phyloP scores from a whole-genome alignment of 2,797 vertebrate genomes.

The Bryconaethiops microstoma region DNA sequence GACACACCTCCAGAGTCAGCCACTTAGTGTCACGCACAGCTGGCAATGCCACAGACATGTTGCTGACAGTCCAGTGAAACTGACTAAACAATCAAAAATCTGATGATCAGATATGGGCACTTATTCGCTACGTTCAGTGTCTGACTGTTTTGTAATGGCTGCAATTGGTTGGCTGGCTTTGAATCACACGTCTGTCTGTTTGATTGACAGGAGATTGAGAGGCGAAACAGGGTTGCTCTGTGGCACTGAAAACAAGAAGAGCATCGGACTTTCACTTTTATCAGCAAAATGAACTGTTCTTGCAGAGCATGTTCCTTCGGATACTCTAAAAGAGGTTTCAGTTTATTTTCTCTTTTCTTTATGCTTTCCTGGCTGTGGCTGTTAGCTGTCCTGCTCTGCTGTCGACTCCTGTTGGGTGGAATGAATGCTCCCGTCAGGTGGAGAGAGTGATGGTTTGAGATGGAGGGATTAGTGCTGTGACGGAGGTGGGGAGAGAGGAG shows the following conservation, averaged over 20 bases:
- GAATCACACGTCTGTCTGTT: constrained; percentile 25
- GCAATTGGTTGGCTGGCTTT: constrained; percentile 7
- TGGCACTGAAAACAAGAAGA: constrained; percentile 11
- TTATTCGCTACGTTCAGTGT: constrained; percentile 32
- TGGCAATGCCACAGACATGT: constrained; percentile 71
- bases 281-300: constrained; percentile 28
- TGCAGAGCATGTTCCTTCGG: constrained; percentile 25
- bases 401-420: constrained; percentile 26
- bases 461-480: constrained; percentile 50
- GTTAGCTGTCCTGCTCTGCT: constrained; percentile 45
- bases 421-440: constrained; percentile 44
- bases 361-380: constrained; percentile 63
- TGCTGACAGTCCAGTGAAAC: constrained; percentile 35
- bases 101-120: constrained; percentile 28
- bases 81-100: constrained; percentile 28
- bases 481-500: constrained; percentile 61
- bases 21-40: constrained; percentile 97
- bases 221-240: neutral
- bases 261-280: neutral
- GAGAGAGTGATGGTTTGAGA: constrained; percentile 39
- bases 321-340: constrained; percentile 11
- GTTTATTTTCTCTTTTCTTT: constrained; percentile 36
- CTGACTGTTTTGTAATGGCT: constrained; percentile 11
- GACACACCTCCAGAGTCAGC: constrained; percentile 98
- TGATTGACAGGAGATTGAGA: neutral